Conservation (phyloP, 2,113 vertebrate genomes). For the Toxostoma redivivum region DNA sequence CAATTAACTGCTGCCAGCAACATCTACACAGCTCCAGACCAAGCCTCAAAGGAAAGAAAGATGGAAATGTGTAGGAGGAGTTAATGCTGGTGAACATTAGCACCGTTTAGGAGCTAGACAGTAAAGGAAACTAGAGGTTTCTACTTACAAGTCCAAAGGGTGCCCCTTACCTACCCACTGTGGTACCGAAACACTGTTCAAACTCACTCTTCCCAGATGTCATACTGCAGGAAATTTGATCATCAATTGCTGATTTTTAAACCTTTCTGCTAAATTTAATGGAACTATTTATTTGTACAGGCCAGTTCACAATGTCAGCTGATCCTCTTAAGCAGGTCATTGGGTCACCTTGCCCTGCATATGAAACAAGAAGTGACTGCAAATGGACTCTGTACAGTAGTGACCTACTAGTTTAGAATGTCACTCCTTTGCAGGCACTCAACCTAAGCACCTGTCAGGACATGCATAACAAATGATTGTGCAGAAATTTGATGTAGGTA, state of each 20-base stretch:
- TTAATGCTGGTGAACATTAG: not conserved
- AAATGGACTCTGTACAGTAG: not conserved
- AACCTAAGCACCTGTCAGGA: not conserved
- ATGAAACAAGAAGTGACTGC: not conserved
- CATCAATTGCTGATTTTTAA: not conserved
- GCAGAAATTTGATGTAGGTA: not conserved
- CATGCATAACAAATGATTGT: not conserved
- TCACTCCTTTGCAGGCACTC: not conserved
- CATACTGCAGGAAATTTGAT: not conserved
- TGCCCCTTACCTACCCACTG: not conserved
- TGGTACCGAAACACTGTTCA: not conserved
- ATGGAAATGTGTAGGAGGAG: not conserved
- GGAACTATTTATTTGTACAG: not conserved
- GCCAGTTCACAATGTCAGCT: rapidly evolving
- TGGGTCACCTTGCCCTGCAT: not conserved
- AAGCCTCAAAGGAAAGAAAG: not conserved
- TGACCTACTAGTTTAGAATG: not conserved
- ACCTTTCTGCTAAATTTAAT: not conserved
- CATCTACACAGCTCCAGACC: not conserved
- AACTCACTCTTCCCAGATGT: not conserved
- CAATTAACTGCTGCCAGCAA: not conserved
- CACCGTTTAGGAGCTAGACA: not conserved
- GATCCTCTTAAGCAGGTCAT: not conserved
- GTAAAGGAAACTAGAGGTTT: not conserved
- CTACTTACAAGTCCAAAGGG: not conserved